These are phyloP conservation scores for Campylorhamphus procurvoides DNA, from an alignment of 2,113 vertebrate species.

Conservation along the genomic window DNA sequence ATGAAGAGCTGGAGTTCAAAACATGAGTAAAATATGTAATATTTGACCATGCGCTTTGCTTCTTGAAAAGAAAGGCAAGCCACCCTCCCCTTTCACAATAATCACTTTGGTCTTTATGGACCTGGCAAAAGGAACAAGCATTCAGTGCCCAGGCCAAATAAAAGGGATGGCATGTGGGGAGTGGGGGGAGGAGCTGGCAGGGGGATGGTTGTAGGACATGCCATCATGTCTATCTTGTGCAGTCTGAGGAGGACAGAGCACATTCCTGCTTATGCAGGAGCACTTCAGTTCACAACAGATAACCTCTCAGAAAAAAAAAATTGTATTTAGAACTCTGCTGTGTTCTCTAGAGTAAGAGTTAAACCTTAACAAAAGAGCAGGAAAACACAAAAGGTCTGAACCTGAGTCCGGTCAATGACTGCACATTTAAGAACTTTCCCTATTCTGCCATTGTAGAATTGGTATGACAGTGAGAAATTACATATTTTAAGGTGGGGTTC, in stretches of 20 bases:
- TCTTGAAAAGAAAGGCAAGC: not conserved
- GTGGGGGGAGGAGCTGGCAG: not conserved
- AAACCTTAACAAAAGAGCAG: not conserved
- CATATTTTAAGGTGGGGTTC: not conserved
- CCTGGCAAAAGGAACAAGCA: not conserved
- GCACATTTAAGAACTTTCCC: not conserved
- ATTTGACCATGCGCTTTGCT: not conserved
- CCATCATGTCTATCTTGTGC: rapidly evolving
- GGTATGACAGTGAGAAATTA: not conserved
- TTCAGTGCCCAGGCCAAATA: not conserved
- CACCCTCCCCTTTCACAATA: not conserved
- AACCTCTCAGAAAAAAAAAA: not conserved
- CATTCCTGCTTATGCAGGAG: rapidly evolving
- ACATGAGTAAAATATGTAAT: not conserved
- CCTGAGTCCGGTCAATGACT: not conserved
- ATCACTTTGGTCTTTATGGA: not conserved
- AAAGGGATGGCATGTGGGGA: not conserved
- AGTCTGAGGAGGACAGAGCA: not conserved
- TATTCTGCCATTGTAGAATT: not conserved
- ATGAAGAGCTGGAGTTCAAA: not conserved
- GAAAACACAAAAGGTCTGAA: not conserved
- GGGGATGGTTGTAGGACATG: not conserved
- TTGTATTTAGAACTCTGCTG: not conserved
- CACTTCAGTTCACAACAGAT: not conserved
- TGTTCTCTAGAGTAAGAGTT: not conserved